Percentiles rank a stretch among this genome's conserved stretches.
These are phyloP conservation scores for Mesocricetus auratus DNA, from an alignment of 2,113 vertebrate genomes.

Conservation along the genomic window DNA sequence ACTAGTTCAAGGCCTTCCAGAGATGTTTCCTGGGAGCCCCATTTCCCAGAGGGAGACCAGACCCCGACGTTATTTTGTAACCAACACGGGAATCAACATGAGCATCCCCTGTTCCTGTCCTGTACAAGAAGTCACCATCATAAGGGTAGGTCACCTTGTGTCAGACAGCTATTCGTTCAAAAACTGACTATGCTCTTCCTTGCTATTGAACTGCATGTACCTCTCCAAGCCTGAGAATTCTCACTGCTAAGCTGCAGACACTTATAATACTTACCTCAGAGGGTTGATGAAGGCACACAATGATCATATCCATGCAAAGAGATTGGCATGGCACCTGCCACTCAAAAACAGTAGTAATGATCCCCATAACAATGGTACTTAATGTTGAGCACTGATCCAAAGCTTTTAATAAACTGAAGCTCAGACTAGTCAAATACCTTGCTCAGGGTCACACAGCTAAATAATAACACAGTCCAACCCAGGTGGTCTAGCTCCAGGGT, in stretches of 20 bases:
- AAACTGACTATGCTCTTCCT: neutral
- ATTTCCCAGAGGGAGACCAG: neutral
- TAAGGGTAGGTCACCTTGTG: neutral
- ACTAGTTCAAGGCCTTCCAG: neutral
- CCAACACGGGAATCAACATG: neutral
- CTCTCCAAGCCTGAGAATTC: neutral
- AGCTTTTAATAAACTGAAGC: neutral
- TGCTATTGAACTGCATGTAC: neutral
- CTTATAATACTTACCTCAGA: neutral
- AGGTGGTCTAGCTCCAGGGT: neutral
- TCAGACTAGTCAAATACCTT: neutral
- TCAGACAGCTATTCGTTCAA: neutral
- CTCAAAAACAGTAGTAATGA: neutral
- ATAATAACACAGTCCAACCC: neutral
- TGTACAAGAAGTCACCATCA: neutral
- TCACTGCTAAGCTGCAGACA: neutral
- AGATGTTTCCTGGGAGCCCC: neutral
- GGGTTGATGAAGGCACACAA: neutral
- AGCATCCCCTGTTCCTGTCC: neutral
- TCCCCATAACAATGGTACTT: neutral
- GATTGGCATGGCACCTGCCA: neutral
- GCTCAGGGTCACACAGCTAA: slow-evolving; percentile 3
- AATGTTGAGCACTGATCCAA: neutral
- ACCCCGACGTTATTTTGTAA: neutral
- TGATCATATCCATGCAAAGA: neutral